Evolutionary conservation across 2,797 vertebrate genomes (phyloP), one percentile per base, ranked within the genome.

Genomic region (Pseudotriccus pelzelni): DNA sequence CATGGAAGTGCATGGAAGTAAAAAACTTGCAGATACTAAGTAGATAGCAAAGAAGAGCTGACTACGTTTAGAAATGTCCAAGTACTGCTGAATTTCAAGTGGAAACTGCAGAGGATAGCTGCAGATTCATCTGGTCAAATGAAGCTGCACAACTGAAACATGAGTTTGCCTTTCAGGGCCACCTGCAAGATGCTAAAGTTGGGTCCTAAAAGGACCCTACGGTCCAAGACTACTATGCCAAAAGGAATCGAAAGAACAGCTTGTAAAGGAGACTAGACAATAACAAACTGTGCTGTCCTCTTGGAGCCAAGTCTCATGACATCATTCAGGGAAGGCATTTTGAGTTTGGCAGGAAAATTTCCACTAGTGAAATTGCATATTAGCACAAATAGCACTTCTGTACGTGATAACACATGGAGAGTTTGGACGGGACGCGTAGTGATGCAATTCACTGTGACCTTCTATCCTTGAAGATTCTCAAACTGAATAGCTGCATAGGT

Each of bases 311-410:
- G 47, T 59, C 50, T 88, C 25, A 69, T 79, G 50, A 90, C 62
- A 69, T 91, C 73, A 91, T 93, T 88, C 70, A 90, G 85, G 64
- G 37, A 94, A 93, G 60, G 55, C 36, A 17, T 88, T 90, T 74
- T 1, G 7, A 69, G 50, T 55, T 6, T 87, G 85, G 62, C 84
- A 86, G 59, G 62, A 89, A 60, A 89, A 87, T 14, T 84, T 91
- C 50, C 43, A 56, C 59, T 52, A 53, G 59, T 76, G 67, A 79
- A 91, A 86, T 72, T 86, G 69, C 39, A 36, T 73, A 90, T 82
- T 78, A 75, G 36, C 5, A 2, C 43, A 84, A 95, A 86, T 72
- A 19, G 14, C 32, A 56, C 8, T 84, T 93, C 47, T 52, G 46
- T 67, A 75, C 0, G 0, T n/a, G 64, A 14, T 59, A 81, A 86